phyloP scores from a whole-genome alignment of 1,140 invertebrate genomes.

The Hycleus phaleratus region DNA sequence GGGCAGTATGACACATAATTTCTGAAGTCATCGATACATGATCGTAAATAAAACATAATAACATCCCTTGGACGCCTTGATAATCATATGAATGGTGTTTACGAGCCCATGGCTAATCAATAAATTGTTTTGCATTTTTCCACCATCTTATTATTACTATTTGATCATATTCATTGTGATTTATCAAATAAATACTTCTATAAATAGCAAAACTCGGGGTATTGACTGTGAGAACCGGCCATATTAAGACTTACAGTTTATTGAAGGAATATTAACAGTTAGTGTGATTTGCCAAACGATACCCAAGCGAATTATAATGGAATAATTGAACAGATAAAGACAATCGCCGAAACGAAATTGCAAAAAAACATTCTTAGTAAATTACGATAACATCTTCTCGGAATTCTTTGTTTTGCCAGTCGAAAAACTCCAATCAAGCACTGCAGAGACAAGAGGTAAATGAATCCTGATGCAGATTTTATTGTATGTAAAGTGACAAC shows the following conservation, averaged over 20 bases:
- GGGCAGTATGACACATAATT: constrained; percentile 29
- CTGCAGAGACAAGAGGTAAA: no score
- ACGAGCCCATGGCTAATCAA: constrained; percentile 14
- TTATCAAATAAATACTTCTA: neutral
- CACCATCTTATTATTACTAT: neutral
- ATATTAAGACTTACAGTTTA: no score
- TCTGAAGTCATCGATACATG: constrained; percentile 25
- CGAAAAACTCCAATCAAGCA: no score
- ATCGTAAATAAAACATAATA: constrained; percentile 26
- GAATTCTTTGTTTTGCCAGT: no score
- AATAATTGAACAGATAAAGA: constrained; percentile 15
- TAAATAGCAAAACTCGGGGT: neutral
- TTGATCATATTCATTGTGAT: constrained; percentile 1
- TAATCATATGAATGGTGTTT: constrained; percentile 14
- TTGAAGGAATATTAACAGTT: no score
- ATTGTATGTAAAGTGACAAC: no score
- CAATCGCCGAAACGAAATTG: neutral
- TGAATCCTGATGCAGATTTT: no score
- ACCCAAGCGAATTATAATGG: constrained; percentile 4
- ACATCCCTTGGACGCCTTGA: constrained; percentile 16
- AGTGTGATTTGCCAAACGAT: no score
- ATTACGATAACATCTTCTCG: no score
- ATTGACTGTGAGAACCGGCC: neutral
- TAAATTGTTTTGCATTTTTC: constrained; percentile 9
- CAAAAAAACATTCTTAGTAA: no score